Percentiles rank a stretch among this genome's conserved stretches.
phyloP scores from a whole-genome alignment of 2,797 vertebrate genomes.

The Lagodon rhomboides region DNA sequence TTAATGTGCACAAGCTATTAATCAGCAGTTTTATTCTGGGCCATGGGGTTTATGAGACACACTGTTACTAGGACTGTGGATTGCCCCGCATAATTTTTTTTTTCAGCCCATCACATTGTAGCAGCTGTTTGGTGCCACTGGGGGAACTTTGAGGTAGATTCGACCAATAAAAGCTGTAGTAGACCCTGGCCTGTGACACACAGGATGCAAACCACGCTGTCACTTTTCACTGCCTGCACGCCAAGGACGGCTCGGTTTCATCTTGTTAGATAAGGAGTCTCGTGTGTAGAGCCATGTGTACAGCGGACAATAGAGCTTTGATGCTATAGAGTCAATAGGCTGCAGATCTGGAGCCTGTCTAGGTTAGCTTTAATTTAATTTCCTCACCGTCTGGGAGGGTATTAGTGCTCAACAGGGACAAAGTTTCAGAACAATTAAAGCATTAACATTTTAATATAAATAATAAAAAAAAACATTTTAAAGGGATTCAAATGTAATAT shows the following conservation, averaged over 20 bases:
- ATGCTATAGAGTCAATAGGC: not conserved
- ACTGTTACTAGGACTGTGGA: conserved; percentile 61
- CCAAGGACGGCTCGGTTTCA: conserved; percentile 16
- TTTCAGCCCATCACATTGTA: conserved; percentile 27
- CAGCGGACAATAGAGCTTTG: not conserved
- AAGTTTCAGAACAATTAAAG: conserved; percentile 26
- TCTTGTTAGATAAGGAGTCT: conserved; percentile 7
- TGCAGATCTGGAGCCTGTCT: conserved; percentile 8
- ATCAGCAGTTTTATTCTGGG: conserved; percentile 78
- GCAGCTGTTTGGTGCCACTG: conserved; percentile 57
- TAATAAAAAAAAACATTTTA: conserved; percentile 28
- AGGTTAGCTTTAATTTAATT: conserved; percentile 43
- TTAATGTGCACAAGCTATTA: conserved; percentile 81
- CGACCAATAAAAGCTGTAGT: conserved; percentile 46
- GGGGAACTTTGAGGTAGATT: conserved; percentile 51
- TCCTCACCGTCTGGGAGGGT: conserved; percentile 16
- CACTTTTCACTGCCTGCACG: conserved; percentile 21
- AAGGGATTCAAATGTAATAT: conserved; percentile 32
- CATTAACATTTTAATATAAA: conserved; percentile 7
- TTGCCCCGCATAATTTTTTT: conserved; percentile 36
- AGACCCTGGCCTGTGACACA: conserved; percentile 42
- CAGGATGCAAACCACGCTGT: conserved; percentile 23
- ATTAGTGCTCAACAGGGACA: conserved; percentile 30
- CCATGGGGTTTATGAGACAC: conserved; percentile 74
- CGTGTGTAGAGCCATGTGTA: not conserved